Evolutionary conservation across 2,113 vertebrate species (phyloP).

Genomic region (Phocoena sinus): DNA sequence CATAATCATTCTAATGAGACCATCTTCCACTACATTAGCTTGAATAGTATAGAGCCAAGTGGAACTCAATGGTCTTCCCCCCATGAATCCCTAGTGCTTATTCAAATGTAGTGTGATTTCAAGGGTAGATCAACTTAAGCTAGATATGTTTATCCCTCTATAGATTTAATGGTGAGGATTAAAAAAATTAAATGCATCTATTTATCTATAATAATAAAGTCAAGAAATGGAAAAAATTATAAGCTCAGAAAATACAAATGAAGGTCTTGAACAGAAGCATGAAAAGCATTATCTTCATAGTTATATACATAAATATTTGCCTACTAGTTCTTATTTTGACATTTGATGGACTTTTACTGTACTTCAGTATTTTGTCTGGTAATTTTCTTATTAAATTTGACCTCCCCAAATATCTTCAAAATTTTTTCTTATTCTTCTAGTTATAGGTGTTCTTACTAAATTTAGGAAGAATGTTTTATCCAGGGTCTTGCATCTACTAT

Average conservation of each 20-base stretch:
- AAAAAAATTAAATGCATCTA: background rate
- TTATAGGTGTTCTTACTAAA: background rate
- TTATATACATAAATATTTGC: background rate
- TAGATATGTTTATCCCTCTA: constrained; percentile 15
- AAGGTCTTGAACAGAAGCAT: background rate
- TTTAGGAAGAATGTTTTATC: background rate
- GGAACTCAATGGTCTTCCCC: background rate
- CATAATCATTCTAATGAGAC: constrained; percentile 26
- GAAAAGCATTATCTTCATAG: background rate
- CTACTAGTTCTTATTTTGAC: background rate
- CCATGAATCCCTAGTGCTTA: background rate
- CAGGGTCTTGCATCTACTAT: background rate
- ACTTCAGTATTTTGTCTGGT: background rate
- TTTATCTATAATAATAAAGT: background rate
- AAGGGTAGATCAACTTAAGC: background rate
- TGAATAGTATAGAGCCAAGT: constrained; percentile 18
- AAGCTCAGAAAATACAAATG: background rate
- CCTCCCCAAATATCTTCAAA: background rate
- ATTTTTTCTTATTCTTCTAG: background rate
- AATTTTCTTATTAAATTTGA: constrained; percentile 19
- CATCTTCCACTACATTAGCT: constrained; percentile 22
- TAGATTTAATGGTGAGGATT: background rate
- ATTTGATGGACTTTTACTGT: background rate
- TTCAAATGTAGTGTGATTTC: background rate
- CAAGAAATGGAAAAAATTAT: background rate